Evolutionary conservation across 2,888 invertebrate genomes (phyloP), one percentile per base, ranked within the genome.

Genomic region (Fissipunctia ypsillon): DNA sequence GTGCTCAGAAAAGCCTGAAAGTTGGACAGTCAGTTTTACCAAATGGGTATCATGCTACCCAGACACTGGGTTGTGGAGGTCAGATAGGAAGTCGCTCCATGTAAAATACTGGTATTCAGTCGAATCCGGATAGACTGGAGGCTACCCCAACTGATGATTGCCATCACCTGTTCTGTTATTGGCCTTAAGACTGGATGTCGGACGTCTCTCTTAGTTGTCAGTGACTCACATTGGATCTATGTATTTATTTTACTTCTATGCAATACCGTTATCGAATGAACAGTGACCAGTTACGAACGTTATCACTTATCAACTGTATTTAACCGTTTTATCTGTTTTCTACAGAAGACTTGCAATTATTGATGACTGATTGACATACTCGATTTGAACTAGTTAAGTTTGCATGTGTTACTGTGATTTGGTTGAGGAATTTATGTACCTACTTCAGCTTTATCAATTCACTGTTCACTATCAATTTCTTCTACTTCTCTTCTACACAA

Each of bases 231-330:
- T 28, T 16, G 28, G 2, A 52, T 25, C 16, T 28, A 25, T 52
- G 5, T 19, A 2, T 4, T n/a, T 52, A 52, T 25, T 69, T 45
- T 9, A 50, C 1, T 14, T 19, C 2, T 19, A 35, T 45, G 22
- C 22, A 52, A 52, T 28, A 45, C 4, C n/a, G 14, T 54, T 63
- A 45, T 63, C 54, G 3, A 19, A n/a, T 19, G 16, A 43, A 43
- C 74, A 35, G 60, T 52, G 25, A 43, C 41, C 60, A 43, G 52
- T 45, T 50, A 22, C 16, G n/a, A 19, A 12, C 12, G 45, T 75
- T 64, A 73, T 73, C 73, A 56, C 38, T 75, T 64, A 73, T 73
- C 73, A 56, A 38, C 7, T 22, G 16, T 19, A 45, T 74, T 35
- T 74, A 48, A 64, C 35, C 3, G 43, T 38, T 43, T 75, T 56